These are phyloP conservation scores for Pseudopleuronectes americanus DNA, from an alignment of 2,797 vertebrate genomes.

Conservation along the genomic window DNA sequence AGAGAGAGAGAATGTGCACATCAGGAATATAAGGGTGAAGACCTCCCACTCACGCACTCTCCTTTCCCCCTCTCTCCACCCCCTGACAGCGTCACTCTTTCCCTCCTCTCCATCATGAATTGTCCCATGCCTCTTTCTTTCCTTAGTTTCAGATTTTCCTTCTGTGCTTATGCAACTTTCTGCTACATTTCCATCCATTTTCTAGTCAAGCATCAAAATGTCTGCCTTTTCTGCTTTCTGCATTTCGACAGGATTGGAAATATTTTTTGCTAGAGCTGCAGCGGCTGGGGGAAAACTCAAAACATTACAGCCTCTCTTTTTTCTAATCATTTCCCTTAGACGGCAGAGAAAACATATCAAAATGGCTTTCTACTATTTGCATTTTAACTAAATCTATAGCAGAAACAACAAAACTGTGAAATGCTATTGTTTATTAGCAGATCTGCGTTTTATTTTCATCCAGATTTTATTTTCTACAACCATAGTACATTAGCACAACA, in stretches of 20 bases:
- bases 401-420: too few relatives aligned
- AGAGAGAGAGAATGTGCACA: conserved; percentile 28
- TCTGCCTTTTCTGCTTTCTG: not conserved
- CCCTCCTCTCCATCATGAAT: conserved; percentile 51
- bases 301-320: not conserved
- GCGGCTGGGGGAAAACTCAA: not conserved
- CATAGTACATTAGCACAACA: not conserved
- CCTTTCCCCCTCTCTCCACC: conserved; percentile 45
- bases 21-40: conserved; percentile 56
- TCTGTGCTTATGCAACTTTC: conserved; percentile 29
- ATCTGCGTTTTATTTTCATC: not conserved
- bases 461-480: conserved; percentile 11
- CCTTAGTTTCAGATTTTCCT: conserved; percentile 31
- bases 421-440: too few relatives aligned
- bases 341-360: too few relatives aligned
- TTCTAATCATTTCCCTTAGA: too few relatives aligned
- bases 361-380: not conserved
- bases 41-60: conserved; percentile 68
- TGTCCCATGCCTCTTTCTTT: conserved; percentile 36
- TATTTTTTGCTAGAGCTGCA: not conserved
- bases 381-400: too few relatives aligned
- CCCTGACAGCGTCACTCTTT: conserved; percentile 45
- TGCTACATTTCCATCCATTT: conserved; percentile 19
- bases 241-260: not conserved
- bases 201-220: not conserved